Percentiles rank a stretch among this genome's conserved stretches.
Evolutionary conservation across 2,113 vertebrate species (phyloP).

Genomic region (Anhinga anhinga): DNA sequence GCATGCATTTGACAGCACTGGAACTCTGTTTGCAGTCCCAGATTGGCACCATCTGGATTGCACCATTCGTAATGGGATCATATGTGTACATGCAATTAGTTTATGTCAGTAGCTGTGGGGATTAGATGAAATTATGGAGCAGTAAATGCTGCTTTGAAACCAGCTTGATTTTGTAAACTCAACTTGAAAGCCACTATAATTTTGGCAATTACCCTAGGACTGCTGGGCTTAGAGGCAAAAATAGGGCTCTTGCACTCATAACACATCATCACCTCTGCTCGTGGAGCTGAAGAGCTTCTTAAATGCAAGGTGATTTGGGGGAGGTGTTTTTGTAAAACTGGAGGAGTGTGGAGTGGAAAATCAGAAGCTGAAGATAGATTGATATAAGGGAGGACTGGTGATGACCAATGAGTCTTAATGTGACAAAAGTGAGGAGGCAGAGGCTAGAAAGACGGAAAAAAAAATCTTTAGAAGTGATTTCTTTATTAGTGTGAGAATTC

Average conservation of each 20-base stretch:
- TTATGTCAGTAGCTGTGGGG: conserved; percentile 56
- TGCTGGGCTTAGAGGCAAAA: conserved; percentile 15
- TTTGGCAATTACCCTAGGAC: conserved; percentile 13
- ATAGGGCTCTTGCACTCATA: neutral
- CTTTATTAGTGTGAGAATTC: neutral
- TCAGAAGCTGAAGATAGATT: neutral
- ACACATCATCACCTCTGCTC: neutral
- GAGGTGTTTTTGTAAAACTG: neutral
- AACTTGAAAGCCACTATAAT: conserved; percentile 19
- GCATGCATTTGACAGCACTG: conserved; percentile 13
- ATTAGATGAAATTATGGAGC: conserved; percentile 50
- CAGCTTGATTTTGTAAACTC: conserved; percentile 48
- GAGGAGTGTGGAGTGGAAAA: neutral
- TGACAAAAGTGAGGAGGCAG: neutral
- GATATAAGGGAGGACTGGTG: neutral
- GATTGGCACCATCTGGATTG: conserved; percentile 62
- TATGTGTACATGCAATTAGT: conserved; percentile 50
- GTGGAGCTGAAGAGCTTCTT: neutral
- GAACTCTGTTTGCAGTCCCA: conserved; percentile 8
- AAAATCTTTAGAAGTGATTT: neutral
- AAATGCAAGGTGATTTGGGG: neutral
- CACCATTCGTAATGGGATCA: conserved; percentile 41
- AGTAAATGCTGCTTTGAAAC: conserved; percentile 45
- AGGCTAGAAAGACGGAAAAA: neutral
- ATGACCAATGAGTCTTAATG: neutral